phyloP scores from a whole-genome alignment of 2,797 vertebrate genomes.

The Enteromius unitaeniatus region DNA sequence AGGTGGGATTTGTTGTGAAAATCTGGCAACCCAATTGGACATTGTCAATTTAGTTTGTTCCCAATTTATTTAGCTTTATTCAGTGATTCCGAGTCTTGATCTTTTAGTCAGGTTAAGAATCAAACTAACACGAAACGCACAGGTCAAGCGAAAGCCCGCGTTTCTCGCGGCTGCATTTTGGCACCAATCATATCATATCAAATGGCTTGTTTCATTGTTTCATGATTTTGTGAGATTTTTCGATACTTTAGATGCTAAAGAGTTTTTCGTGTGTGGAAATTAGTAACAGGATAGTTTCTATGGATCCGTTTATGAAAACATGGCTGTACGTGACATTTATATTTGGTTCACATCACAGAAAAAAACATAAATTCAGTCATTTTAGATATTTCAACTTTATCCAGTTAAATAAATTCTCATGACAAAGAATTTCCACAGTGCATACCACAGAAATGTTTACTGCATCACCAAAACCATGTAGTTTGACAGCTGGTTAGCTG shows the following conservation, averaged over 20 bases:
- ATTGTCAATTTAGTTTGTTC: neutral
- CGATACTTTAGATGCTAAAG: neutral
- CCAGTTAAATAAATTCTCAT: slow-evolving; percentile 11
- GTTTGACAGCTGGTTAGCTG: slow-evolving; percentile 29
- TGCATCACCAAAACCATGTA: neutral
- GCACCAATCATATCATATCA: neutral
- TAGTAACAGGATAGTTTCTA: neutral
- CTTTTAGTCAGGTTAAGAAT: neutral
- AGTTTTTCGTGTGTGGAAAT: neutral
- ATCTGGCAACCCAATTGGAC: too few relatives aligned
- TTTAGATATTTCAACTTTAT: slow-evolving; percentile 8
- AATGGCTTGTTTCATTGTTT: too few relatives aligned
- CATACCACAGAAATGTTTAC: slow-evolving; percentile 4
- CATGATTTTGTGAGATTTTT: neutral
- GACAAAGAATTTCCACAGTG: neutral
- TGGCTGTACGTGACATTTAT: neutral
- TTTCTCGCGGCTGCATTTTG: neutral
- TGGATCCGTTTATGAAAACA: neutral
- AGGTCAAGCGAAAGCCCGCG: neutral
- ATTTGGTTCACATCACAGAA: neutral
- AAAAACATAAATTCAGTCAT: neutral
- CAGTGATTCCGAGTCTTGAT: neutral
- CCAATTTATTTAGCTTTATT: neutral
- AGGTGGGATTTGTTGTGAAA: too few relatives aligned
- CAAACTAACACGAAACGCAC: neutral